Conservation (phyloP, 2,113 vertebrate species). For the Catharus bicknelli region DNA sequence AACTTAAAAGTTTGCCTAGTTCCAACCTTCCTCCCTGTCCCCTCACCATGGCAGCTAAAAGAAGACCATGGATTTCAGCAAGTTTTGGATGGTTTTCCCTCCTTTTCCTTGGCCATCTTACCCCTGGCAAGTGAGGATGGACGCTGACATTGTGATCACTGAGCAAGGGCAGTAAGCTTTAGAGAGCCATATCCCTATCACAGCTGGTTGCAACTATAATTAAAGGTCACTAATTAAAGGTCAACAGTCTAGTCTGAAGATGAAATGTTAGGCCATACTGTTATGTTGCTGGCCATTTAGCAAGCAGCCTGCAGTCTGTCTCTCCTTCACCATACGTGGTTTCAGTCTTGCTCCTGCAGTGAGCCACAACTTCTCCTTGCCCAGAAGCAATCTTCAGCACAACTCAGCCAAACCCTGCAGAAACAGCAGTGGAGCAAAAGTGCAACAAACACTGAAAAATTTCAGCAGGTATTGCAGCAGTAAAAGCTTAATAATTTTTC, state of each 20-base stretch:
- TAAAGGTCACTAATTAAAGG: background rate
- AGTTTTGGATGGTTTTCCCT: background rate
- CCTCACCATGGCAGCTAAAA: background rate
- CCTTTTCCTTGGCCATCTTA: background rate
- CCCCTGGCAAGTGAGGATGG: background rate
- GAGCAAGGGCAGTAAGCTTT: background rate
- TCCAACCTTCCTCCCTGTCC: background rate
- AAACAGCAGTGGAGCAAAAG: background rate
- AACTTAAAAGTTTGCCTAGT: background rate
- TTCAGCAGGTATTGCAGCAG: background rate
- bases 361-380: background rate
- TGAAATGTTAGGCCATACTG: background rate
- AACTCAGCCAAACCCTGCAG: background rate
- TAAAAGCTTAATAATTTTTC: background rate
- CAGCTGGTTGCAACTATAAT: background rate
- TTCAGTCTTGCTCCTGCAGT: background rate
- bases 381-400: background rate
- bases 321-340: rapidly evolving
- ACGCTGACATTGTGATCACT: background rate
- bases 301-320: background rate
- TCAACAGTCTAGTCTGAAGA: background rate
- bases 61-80: background rate
- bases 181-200: background rate
- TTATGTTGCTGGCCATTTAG: background rate
- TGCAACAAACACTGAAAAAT: background rate